phyloP scores from a whole-genome alignment of 2,888 invertebrate species.

The Agrochola litura region DNA sequence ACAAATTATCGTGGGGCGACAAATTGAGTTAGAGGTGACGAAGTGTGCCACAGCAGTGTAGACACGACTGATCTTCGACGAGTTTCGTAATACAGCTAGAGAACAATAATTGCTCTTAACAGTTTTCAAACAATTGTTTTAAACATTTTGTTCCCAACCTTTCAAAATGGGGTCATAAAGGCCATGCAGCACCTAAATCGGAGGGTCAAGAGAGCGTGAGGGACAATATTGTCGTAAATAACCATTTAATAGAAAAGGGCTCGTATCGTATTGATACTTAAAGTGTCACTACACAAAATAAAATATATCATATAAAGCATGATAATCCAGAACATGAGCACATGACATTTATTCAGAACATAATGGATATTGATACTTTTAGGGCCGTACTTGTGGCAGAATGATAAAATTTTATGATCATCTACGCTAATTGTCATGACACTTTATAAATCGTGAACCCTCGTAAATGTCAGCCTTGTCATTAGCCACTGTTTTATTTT shows the following conservation, averaged over 20 bases:
- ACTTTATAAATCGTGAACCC: constrained; percentile 72
- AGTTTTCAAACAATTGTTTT: constrained; percentile 9
- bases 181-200: neutral
- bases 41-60: constrained; percentile 56
- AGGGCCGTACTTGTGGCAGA: constrained; percentile 59
- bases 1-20: constrained; percentile 75
- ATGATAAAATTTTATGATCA: constrained; percentile 69
- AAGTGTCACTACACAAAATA: constrained; percentile 1
- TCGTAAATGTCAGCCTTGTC: constrained; percentile 72
- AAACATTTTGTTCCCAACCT: neutral
- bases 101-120: constrained; percentile 21
- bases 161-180: neutral
- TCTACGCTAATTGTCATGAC: constrained; percentile 74
- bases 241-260: neutral
- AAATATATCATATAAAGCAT: constrained; percentile 27
- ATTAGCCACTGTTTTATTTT: constrained; percentile 59
- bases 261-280: neutral
- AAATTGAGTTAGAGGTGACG: constrained; percentile 76
- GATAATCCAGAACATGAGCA: constrained; percentile 50
- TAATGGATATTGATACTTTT: constrained; percentile 65
- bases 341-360: constrained; percentile 49
- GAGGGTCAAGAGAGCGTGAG: neutral
- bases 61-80: constrained; percentile 45
- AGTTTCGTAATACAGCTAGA: constrained; percentile 47
- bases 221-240: constrained; percentile 3